A percentile compares a stretch with the other conserved stretches of the same genome.
Conservation (phyloP, 2,888 invertebrate genomes). For the Crocallis elinguaria region DNA sequence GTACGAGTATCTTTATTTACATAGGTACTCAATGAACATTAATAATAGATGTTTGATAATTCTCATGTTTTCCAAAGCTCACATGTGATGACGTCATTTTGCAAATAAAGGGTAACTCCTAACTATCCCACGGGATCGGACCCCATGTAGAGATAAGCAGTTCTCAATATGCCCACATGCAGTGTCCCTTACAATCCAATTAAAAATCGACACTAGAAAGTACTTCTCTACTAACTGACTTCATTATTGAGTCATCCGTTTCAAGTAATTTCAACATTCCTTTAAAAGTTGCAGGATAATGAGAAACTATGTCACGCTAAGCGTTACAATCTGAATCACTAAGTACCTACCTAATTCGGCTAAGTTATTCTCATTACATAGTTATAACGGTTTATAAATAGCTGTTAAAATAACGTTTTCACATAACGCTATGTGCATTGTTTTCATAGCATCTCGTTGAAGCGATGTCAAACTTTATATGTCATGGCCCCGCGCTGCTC, state of each 20-base stretch:
- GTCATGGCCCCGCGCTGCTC: slow-evolving; percentile 78
- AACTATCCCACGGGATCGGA: slow-evolving; percentile 76
- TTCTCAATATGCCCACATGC: slow-evolving; percentile 75
- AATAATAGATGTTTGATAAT: too few relatives aligned
- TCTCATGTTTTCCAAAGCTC: slow-evolving; percentile 11
- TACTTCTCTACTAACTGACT: slow-evolving; percentile 24
- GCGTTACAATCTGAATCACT: slow-evolving; percentile 28
- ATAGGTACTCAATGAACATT: too few relatives aligned
- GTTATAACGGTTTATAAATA: slow-evolving; percentile 26
- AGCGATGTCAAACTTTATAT: slow-evolving; percentile 77
- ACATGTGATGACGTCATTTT: slow-evolving; percentile 28
- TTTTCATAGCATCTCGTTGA: slow-evolving; percentile 60
- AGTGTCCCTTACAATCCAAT: slow-evolving; percentile 67
- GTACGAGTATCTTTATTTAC: too few relatives aligned
- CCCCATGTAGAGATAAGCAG: slow-evolving; percentile 78
- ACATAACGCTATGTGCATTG: slow-evolving; percentile 57
- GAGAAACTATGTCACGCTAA: slow-evolving; percentile 16
- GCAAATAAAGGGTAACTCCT: slow-evolving; percentile 62
- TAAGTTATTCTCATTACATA: too few relatives aligned
- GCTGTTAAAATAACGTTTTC: slow-evolving; percentile 46
- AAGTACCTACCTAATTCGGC: too few relatives aligned
- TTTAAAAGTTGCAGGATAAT: slow-evolving; percentile 20
- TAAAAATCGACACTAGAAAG: slow-evolving; percentile 47
- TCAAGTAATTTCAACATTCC: slow-evolving; percentile 30
- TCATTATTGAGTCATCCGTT: slow-evolving; percentile 27